Conservation (phyloP, 2,113 vertebrate genomes). For the Myiozetetes cayanensis region DNA sequence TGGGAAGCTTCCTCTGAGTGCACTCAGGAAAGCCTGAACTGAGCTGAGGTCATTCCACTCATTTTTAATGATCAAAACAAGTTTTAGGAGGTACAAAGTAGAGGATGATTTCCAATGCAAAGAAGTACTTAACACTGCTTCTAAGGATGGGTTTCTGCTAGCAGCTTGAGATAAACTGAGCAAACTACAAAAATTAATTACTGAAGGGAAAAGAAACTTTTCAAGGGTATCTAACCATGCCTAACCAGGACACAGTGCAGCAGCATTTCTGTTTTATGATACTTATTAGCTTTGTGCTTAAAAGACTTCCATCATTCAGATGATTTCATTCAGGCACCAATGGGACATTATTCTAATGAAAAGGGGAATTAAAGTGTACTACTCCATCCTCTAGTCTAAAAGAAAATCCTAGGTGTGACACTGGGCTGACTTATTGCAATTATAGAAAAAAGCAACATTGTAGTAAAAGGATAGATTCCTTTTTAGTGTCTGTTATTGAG, state of each 20-base stretch:
- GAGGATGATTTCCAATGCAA: not conserved
- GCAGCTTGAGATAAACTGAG: not conserved
- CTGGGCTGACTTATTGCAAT: not conserved
- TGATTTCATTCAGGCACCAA: not conserved
- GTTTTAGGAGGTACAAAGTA: not conserved
- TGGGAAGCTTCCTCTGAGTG: not conserved
- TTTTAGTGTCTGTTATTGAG: not conserved
- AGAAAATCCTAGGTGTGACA: not conserved
- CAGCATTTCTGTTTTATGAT: not conserved
- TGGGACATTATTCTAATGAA: not conserved
- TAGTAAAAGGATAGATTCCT: not conserved
- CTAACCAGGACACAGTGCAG: not conserved
- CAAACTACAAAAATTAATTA: not conserved
- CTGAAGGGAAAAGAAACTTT: not conserved
- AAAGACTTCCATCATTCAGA: not conserved
- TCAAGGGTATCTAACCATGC: not conserved
- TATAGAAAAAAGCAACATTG: not conserved
- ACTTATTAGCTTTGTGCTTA: not conserved
- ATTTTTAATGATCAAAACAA: not conserved
- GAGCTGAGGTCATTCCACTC: not conserved
- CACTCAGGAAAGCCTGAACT: not conserved
- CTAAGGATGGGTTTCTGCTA: not conserved
- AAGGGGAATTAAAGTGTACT: not conserved
- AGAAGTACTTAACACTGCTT: not conserved
- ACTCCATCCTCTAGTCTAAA: not conserved